Conservation (phyloP, 2,888 invertebrate genomes). For the Metacarcinus magister region DNA sequence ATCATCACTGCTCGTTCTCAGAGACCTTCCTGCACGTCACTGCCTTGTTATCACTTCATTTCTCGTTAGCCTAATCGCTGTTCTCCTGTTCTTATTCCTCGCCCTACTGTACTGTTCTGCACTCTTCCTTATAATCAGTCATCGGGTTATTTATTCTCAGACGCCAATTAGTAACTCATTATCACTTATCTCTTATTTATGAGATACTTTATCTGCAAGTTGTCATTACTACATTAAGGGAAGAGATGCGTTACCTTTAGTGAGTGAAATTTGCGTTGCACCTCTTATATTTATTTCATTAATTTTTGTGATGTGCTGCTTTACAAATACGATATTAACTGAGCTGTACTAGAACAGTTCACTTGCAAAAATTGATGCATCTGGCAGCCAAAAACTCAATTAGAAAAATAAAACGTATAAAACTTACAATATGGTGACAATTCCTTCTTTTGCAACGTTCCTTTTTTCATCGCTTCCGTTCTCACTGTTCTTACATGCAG, state of each 20-base stretch:
- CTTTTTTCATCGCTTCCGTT: not conserved
- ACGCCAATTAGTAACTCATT: no score
- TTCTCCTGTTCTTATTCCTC: no score
- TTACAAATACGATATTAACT: not conserved
- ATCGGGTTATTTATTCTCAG: no score
- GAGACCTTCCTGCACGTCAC: no score
- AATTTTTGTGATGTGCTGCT: not conserved
- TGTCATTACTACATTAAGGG: not conserved
- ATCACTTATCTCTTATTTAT: no score
- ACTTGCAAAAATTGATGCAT: not conserved
- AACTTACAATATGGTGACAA: not conserved
- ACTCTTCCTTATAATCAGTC: not conserved
- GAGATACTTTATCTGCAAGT: no score
- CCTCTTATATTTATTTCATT: not conserved
- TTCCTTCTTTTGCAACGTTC: not conserved
- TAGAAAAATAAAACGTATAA: not conserved
- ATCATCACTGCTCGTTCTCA: no score
- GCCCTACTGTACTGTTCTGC: no score
- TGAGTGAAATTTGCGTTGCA: not conserved
- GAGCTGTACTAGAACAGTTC: not conserved
- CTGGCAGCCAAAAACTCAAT: not conserved
- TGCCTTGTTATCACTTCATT: no score
- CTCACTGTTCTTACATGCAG: not conserved
- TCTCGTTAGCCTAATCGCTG: no score
- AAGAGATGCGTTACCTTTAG: not conserved